These are phyloP conservation scores for Psittacara wagleri DNA, from an alignment of 2,113 vertebrate species.

Conservation along the genomic window DNA sequence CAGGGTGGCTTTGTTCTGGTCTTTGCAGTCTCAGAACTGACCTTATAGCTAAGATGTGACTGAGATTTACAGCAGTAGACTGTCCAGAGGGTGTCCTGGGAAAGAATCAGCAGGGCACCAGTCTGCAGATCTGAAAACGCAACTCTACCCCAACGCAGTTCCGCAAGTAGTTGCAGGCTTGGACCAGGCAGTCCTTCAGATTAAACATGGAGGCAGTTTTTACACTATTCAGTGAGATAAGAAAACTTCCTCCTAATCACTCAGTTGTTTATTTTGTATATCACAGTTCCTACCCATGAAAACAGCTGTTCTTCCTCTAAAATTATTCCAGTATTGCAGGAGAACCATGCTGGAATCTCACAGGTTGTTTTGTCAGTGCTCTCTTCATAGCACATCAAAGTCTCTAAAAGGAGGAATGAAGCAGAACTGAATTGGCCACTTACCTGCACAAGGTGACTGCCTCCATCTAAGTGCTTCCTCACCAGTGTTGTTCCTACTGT, in stretches of 20 bases:
- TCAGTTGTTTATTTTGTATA: neutral
- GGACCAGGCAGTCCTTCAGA: neutral
- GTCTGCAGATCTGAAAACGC: neutral
- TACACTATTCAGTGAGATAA: neutral
- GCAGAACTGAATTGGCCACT: neutral
- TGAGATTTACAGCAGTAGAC: neutral
- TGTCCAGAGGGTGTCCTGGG: neutral
- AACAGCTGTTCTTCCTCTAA: neutral
- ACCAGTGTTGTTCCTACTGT: neutral
- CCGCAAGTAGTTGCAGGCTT: neutral
- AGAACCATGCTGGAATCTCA: neutral
- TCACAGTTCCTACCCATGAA: neutral
- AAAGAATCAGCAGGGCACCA: neutral
- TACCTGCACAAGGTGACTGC: neutral
- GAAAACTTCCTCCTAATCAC: neutral
- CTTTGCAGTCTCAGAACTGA: neutral
- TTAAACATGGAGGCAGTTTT: neutral
- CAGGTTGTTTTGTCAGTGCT: neutral
- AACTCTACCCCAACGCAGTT: neutral
- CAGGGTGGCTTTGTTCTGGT: neutral
- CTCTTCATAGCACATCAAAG: neutral
- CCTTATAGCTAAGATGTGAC: neutral
- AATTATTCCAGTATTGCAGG: neutral
- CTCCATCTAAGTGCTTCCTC: neutral
- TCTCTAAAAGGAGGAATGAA: conserved; percentile 4